phyloP scores from a whole-genome alignment of 2,113 vertebrate genomes.

The Malurus cyaneus region DNA sequence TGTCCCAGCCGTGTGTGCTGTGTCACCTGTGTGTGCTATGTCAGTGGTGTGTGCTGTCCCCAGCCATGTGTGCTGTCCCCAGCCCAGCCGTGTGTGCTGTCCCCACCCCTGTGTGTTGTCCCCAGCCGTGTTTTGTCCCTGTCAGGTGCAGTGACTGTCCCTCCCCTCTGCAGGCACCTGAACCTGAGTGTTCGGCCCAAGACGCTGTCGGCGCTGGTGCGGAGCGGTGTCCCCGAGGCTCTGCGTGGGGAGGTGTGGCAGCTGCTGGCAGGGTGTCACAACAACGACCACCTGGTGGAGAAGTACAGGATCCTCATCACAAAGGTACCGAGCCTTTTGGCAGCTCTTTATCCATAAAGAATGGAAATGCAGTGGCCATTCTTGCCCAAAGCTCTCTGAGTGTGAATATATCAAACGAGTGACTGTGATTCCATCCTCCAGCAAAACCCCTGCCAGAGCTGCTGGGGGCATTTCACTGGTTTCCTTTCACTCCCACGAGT shows the following conservation, averaged over 20 bases:
- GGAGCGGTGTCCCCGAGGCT: constrained; percentile 94
- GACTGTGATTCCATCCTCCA: not conserved
- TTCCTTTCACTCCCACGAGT: not conserved
- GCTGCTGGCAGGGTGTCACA: constrained; percentile 95
- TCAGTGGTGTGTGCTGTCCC: too few relatives aligned
- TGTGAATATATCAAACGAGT: rapidly evolving
- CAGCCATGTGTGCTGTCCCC: too few relatives aligned
- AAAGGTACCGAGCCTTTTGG: constrained; percentile 80
- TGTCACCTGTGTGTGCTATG: too few relatives aligned
- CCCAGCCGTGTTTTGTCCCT: too few relatives aligned
- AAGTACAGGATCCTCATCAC: constrained; percentile 98
- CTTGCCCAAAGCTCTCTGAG: not conserved
- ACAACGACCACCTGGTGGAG: constrained; percentile 95
- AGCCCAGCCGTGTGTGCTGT: too few relatives aligned
- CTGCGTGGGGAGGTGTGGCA: constrained; percentile 98
- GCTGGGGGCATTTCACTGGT: not conserved
- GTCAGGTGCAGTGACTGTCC: not conserved
- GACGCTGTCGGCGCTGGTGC: constrained; percentile 87
- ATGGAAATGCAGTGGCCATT: not conserved
- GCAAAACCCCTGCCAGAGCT: rapidly evolving
- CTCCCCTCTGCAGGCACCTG: constrained; percentile 83
- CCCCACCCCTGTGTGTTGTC: too few relatives aligned
- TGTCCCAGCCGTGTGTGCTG: too few relatives aligned
- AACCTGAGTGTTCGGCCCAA: constrained; percentile 93
- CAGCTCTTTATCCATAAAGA: too few relatives aligned